Evolutionary conservation across 2,113 vertebrate species (phyloP), one percentile per base, ranked within the genome.

Genomic region (Blennius ocellaris): DNA sequence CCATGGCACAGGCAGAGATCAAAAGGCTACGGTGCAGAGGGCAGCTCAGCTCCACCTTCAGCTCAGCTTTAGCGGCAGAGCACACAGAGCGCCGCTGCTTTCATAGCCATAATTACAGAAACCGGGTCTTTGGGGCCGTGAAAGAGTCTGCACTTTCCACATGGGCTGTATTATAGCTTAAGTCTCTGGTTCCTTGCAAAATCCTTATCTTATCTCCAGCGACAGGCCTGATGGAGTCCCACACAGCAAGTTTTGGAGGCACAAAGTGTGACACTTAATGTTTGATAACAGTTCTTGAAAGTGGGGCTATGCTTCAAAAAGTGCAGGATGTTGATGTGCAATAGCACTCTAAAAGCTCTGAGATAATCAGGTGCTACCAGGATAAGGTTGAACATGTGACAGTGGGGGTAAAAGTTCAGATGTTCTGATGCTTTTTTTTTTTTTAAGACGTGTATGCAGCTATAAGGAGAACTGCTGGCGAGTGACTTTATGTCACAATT

Each of bases 361-460:
- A 84, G 76, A 86, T 88, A 84, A 88, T 71, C 76, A 66, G 83
- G 76, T 66, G 69, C 76, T 75, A 67, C 78, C 73, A 68, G 30
- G 41, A 77, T 66, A 52, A 49, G 76, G 70, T 37, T 49, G 44
- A 76, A 68, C 73, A 55, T 62, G 76, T 69, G 78, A 82, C 50
- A 51, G 55, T 61, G 68, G 8, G 85, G 84, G 82, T 86, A 83
- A 89, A 82, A 88, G 89, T 88, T 92, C 84, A 93, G 89, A 91
- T 91, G 82, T 78, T 87, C 59, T 78, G 90, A 94, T 93, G 88
- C 82, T 89, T 92, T 93, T 90, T 90, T 86, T 89, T 44, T 90
- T 90, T 86, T 89, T 44, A 56, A 64, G 65, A 91, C 48, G 15
- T 93, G 93, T 67, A 80, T 30, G n/a, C 21, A 30, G 21, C 21